Conservation (phyloP, 2,113 vertebrate genomes). For the Sorex araneus region DNA sequence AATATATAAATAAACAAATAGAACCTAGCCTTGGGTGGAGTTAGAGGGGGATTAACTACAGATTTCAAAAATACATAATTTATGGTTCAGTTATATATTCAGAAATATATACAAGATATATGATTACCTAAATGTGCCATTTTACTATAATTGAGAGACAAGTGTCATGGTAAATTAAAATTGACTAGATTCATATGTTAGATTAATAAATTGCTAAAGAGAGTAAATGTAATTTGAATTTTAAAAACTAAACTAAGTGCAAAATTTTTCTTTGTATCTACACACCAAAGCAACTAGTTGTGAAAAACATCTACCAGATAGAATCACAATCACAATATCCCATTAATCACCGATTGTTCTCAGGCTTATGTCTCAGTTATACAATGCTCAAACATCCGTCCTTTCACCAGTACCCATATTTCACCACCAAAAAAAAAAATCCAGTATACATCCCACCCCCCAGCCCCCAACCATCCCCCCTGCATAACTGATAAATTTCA, state of each 20-base stretch:
- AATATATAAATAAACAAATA: no score
- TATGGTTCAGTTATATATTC: no score
- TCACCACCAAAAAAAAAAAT: no score
- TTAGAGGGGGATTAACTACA: background rate
- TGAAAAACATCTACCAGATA: conserved; percentile 12
- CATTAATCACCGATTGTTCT: no score
- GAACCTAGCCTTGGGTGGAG: background rate
- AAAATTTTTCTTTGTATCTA: background rate
- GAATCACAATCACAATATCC: no score
- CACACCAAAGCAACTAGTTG: background rate
- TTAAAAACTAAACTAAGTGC: conserved; percentile 3
- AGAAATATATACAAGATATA: background rate
- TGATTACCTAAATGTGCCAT: background rate
- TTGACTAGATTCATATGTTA: background rate
- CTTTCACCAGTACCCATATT: no score
- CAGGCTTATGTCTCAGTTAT: no score
- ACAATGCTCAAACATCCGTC: no score
- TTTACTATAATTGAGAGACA: background rate
- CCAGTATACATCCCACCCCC: no score
- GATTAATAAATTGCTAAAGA: background rate
- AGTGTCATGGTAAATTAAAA: conserved; percentile 13
- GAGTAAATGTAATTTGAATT: background rate
- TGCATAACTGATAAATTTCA: no score
- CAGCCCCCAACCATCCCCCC: no score
- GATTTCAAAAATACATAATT: background rate